These are phyloP conservation scores for Dynastes maya DNA, from an alignment of 2,888 invertebrate species.

Conservation along the genomic window DNA sequence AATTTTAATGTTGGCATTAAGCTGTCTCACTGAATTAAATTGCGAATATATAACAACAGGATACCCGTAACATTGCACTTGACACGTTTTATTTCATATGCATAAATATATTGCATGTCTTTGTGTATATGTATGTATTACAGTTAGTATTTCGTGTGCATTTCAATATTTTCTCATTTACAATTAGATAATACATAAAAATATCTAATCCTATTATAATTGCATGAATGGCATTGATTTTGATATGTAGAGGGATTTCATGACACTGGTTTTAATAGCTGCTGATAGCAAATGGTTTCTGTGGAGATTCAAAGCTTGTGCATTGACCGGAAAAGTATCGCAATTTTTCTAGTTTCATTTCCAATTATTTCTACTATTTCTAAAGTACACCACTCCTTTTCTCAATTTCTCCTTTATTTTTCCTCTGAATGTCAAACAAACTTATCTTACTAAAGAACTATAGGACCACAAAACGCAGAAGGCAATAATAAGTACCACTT, in stretches of 20 bases:
- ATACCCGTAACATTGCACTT: neutral
- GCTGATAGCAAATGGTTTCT: too few relatives aligned
- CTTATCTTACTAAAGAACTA: too few relatives aligned
- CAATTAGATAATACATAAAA: too few relatives aligned
- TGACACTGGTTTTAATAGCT: neutral
- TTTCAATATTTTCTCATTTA: neutral
- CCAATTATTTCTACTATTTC: too few relatives aligned
- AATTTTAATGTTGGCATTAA: neutral
- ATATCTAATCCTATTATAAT: constrained; percentile 7
- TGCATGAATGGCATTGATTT: constrained; percentile 4
- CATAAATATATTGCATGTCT: neutral
- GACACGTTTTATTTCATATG: neutral
- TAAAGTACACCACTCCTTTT: too few relatives aligned
- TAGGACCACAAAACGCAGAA: too few relatives aligned
- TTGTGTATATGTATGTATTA: neutral
- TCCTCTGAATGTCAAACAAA: too few relatives aligned
- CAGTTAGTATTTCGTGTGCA: neutral
- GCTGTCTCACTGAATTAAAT: neutral
- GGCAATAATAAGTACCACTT: too few relatives aligned
- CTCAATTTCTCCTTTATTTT: too few relatives aligned
- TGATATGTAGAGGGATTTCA: neutral
- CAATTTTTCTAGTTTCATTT: too few relatives aligned
- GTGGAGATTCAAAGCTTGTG: too few relatives aligned
- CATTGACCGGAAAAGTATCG: too few relatives aligned
- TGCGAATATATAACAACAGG: neutral